These are phyloP conservation scores for Periophthalmus magnuspinnatus DNA, from an alignment of 2,797 vertebrate genomes.

Conservation along the genomic window DNA sequence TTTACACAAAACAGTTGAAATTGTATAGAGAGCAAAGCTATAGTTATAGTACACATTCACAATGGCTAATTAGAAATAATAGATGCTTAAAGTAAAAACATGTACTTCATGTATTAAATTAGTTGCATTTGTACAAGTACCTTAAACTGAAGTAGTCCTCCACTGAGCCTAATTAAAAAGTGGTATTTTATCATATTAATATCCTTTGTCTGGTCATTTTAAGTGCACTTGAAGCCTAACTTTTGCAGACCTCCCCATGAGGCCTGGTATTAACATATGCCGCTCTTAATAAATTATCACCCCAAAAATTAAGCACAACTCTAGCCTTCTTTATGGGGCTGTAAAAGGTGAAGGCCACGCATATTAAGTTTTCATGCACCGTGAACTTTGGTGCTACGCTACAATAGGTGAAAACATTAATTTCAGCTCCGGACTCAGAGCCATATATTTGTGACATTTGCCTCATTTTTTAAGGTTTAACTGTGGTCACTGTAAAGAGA, in stretches of 20 bases:
- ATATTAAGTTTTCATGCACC: slow-evolving; percentile 92
- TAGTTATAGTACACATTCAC: not conserved
- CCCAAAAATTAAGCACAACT: slow-evolving; percentile 89
- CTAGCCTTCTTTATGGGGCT: slow-evolving; percentile 87
- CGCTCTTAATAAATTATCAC: slow-evolving; percentile 92
- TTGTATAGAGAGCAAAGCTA: no score
- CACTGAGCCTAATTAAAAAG: slow-evolving; percentile 59
- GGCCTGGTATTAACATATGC: slow-evolving; percentile 85
- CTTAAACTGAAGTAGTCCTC: slow-evolving; percentile 37
- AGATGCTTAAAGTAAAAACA: not conserved
- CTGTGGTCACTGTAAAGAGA: slow-evolving; percentile 20
- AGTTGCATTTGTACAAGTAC: slow-evolving; percentile 12
- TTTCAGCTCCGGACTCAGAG: slow-evolving; percentile 78
- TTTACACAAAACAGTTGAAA: no score
- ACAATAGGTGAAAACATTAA: slow-evolving; percentile 89
- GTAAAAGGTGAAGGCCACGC: slow-evolving; percentile 91
- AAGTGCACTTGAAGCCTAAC: slow-evolving; percentile 59
- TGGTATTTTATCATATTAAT: slow-evolving; percentile 79
- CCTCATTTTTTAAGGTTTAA: slow-evolving; percentile 33
- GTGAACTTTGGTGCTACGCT: slow-evolving; percentile 92
- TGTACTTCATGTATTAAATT: not conserved
- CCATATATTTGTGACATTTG: slow-evolving; percentile 51
- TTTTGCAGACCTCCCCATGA: slow-evolving; percentile 64
- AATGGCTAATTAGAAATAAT: not conserved
- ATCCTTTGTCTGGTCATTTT: slow-evolving; percentile 69